A percentile compares a stretch with the other conserved stretches of the same genome.
Conservation (phyloP, 2,797 vertebrate genomes). For the Botia almorhae region DNA sequence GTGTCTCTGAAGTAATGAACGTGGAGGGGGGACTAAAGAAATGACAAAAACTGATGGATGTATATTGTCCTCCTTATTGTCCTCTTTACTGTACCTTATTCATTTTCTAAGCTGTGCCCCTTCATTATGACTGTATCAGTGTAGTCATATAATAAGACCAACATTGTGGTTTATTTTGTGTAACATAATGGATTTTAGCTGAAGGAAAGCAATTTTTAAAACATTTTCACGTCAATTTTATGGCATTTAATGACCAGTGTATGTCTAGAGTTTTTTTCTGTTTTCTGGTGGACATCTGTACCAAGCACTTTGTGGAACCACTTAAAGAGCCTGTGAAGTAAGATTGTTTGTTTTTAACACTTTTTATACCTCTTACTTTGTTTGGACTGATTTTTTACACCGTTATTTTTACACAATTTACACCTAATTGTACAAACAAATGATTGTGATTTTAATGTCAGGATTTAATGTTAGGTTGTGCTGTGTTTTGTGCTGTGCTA, state of each 20-base stretch:
- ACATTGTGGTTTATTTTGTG: not conserved
- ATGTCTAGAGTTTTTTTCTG: constrained; percentile 51
- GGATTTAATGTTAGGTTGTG: not conserved
- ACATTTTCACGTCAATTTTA: not conserved
- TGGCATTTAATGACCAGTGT: constrained; percentile 47
- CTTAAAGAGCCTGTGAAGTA: constrained; percentile 35
- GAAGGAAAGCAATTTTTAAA: not conserved
- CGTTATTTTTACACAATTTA: constrained; percentile 9
- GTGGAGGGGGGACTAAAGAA: not conserved
- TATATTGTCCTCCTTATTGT: not conserved
- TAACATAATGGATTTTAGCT: not conserved
- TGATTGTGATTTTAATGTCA: constrained; percentile 1
- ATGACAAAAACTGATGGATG: not conserved
- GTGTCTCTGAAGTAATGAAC: constrained; percentile 34
- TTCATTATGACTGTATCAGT: constrained; percentile 2
- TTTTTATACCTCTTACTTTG: constrained; percentile 8
- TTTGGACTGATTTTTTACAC: not conserved
- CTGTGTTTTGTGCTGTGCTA: not conserved
- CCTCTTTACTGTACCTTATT: not conserved
- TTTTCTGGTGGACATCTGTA: constrained; percentile 20
- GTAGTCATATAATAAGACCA: not conserved
- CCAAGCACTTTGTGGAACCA: constrained; percentile 33
- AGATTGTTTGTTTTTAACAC: constrained; percentile 41
- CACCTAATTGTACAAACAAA: not conserved
- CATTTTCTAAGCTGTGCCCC: not conserved